Conservation (phyloP, 2,113 vertebrate species). For the Salvelinus namaycush region DNA sequence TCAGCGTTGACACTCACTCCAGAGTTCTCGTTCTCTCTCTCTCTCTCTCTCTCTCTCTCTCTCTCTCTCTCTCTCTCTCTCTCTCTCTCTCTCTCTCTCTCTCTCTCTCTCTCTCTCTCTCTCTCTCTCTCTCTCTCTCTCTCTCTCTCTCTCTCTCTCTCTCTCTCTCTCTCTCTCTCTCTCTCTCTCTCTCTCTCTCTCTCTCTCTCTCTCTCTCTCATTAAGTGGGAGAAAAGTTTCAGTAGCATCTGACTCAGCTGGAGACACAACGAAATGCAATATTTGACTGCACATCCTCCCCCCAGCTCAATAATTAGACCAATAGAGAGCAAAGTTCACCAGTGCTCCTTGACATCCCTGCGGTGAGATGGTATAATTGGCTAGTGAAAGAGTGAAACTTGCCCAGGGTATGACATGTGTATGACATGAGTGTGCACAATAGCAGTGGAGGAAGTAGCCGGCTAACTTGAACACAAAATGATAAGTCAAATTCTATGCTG, state of each 20-base stretch:
- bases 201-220: neutral
- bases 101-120: neutral
- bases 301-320: slow-evolving; percentile 22
- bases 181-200: neutral
- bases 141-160: neutral
- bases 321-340: slow-evolving; percentile 21
- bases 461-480: neutral
- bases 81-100: neutral
- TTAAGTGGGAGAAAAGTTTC: neutral
- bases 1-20: too few relatives aligned
- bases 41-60: neutral
- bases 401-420: neutral
- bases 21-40: neutral
- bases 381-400: neutral
- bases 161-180: neutral
- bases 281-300: neutral
- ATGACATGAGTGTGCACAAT: neutral
- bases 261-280: neutral
- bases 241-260: neutral
- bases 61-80: neutral
- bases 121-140: neutral
- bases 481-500: neutral
- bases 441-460: neutral
- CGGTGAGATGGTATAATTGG: slow-evolving; percentile 32
- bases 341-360: slow-evolving; percentile 9